These are phyloP conservation scores for Clarias macrocephalus DNA, from an alignment of 2,113 vertebrate genomes.

Conservation along the genomic window DNA sequence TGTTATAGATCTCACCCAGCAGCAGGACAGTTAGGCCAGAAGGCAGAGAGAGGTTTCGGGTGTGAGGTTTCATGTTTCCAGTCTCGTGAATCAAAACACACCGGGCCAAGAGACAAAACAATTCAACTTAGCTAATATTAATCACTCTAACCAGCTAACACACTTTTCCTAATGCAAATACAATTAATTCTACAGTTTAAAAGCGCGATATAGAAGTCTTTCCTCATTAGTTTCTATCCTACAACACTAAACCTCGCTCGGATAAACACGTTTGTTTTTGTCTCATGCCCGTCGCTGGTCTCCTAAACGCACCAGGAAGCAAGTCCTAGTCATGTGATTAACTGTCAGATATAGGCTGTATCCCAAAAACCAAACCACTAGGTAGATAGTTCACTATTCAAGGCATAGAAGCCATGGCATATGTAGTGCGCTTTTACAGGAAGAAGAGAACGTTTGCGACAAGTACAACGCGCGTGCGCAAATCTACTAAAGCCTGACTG, in stretches of 20 bases:
- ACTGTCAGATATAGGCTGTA: neutral
- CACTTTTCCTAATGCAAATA: neutral
- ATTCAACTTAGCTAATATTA: neutral
- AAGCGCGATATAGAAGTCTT: neutral
- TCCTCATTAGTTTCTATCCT: neutral
- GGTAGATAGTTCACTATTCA: neutral
- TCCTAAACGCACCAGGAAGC: conserved; percentile 20
- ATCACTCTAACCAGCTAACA: neutral
- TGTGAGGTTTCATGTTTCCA: conserved; percentile 60
- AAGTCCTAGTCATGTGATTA: conserved; percentile 37
- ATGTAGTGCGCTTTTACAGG: neutral
- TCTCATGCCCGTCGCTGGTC: conserved; percentile 5
- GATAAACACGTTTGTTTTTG: conserved; percentile 34
- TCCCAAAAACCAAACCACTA: neutral
- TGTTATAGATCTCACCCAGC: conserved; percentile 61
- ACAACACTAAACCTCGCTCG: neutral
- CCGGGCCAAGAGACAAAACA: neutral
- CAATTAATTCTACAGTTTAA: neutral
- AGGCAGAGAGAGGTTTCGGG: conserved; percentile 48
- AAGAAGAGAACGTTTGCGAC: neutral
- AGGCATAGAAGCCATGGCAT: neutral
- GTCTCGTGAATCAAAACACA: conserved; percentile 34
- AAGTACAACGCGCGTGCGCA: neutral
- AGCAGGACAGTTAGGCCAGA: conserved; percentile 49
- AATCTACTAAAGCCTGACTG: too few species aligned